Percentiles rank a stretch among this genome's conserved stretches.
phyloP scores from a whole-genome alignment of 1,140 invertebrate genomes.

The Stegodyphus dumicola region DNA sequence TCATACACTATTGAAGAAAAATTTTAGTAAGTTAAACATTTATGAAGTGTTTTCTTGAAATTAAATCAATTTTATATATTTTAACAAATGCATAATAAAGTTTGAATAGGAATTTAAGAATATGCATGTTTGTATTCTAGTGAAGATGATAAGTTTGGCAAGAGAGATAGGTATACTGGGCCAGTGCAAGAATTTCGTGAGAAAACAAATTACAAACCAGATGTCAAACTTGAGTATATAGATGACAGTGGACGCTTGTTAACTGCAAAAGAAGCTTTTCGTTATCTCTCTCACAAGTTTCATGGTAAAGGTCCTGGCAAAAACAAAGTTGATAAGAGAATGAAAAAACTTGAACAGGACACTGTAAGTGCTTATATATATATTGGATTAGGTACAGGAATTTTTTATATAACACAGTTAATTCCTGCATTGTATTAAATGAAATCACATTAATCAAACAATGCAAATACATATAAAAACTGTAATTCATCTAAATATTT shows the following conservation, averaged over 20 bases:
- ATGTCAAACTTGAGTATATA: constrained; percentile 97
- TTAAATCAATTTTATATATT: too few species aligned
- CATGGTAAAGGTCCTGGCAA: constrained; percentile 99
- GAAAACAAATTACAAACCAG: constrained; percentile 92
- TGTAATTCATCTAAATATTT: too few species aligned
- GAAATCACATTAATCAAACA: too few species aligned
- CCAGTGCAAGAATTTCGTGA: constrained; percentile 94
- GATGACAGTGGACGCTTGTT: constrained; percentile 93
- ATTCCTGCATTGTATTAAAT: too few species aligned
- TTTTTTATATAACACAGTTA: too few species aligned
- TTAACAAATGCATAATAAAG: too few species aligned
- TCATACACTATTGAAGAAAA: constrained; percentile 99
- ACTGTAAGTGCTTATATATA: constrained; percentile 73
- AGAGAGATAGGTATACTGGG: constrained; percentile 84
- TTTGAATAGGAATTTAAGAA: neutral
- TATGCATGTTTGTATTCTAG: constrained; percentile 68
- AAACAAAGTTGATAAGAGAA: constrained; percentile 97
- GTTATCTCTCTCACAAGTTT: constrained; percentile 86
- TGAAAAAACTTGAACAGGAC: constrained; percentile 95
- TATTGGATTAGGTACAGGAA: too few species aligned
- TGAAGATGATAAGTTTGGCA: constrained; percentile 79
- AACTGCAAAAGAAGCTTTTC: constrained; percentile 95
- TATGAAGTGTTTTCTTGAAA: neutral
- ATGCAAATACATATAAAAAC: too few species aligned
- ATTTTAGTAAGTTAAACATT: constrained; percentile 65